Conservation (phyloP, 1,140 invertebrate genomes). For the Scaptomyza pallida region DNA sequence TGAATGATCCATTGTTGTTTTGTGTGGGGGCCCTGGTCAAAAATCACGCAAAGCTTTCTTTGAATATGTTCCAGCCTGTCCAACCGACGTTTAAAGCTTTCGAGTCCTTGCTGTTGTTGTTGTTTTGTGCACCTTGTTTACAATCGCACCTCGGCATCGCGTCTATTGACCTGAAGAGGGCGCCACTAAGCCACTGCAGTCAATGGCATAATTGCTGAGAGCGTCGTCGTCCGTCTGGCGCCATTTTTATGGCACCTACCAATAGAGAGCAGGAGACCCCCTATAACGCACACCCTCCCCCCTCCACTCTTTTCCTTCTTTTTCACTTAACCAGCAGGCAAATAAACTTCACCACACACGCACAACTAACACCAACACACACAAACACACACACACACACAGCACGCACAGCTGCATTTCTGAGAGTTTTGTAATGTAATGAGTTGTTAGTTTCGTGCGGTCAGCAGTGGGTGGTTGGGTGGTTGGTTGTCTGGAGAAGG, state of each 20-base stretch:
- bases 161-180: conserved; percentile 67
- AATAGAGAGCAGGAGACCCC: neutral
- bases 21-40: neutral
- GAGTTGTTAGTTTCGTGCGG: conserved; percentile 33
- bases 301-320: neutral
- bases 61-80: neutral
- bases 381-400: neutral
- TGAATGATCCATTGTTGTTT: conserved; percentile 30
- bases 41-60: conserved; percentile 34
- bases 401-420: conserved; percentile 11
- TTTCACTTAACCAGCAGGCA: conserved; percentile 33
- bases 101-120: neutral
- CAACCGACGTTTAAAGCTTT: no score
- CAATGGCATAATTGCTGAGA: conserved; percentile 75
- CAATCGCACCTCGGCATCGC: conserved; percentile 69
- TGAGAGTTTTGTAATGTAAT: conserved; percentile 53
- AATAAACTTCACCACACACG: conserved; percentile 59
- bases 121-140: conserved; percentile 60
- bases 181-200: conserved; percentile 37
- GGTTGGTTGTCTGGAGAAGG: neutral
- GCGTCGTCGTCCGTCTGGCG: conserved; percentile 65
- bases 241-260: conserved; percentile 73
- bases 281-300: neutral
- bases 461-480: conserved; percentile 3
- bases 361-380: conserved; percentile 15